Evolutionary conservation across 2,113 vertebrate species (phyloP).

Genomic region (Xerus inauris): DNA sequence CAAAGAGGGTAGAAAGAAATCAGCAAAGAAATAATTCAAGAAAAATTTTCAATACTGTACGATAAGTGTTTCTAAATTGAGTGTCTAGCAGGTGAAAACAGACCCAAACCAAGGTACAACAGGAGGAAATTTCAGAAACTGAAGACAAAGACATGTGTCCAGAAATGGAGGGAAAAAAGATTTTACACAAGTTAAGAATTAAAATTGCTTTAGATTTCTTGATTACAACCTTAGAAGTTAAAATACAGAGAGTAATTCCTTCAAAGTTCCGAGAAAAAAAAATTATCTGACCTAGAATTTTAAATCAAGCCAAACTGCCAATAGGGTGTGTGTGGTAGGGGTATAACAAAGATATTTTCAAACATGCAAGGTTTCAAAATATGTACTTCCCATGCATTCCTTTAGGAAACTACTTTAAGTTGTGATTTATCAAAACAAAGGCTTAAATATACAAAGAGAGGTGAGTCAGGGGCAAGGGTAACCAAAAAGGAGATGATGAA

Average conservation of each 20-base stretch:
- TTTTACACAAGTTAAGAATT: not conserved
- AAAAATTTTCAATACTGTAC: not conserved
- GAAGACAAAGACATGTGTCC: not conserved
- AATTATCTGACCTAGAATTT: conserved; percentile 12
- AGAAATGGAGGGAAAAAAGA: not conserved
- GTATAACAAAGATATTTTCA: not conserved
- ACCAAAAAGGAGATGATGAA: not conserved
- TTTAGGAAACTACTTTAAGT: not conserved
- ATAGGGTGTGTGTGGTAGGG: too few species aligned
- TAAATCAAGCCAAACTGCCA: not conserved
- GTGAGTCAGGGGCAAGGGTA: not conserved
- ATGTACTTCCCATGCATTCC: not conserved
- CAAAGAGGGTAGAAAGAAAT: not conserved
- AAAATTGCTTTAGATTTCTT: conserved; percentile 9
- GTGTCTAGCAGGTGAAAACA: not conserved
- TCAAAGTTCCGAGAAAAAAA: not conserved
- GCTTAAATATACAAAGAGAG: not conserved
- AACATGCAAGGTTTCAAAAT: not conserved
- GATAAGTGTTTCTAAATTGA: not conserved
- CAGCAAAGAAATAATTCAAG: conserved; percentile 11
- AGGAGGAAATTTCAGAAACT: conserved; percentile 15
- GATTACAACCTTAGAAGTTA: not conserved
- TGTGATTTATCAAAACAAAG: conserved; percentile 6
- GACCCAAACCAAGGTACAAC: not conserved
- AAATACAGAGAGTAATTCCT: not conserved